A percentile compares a stretch with the other conserved stretches of the same genome.
These are phyloP conservation scores for Ceyx margarethae DNA, from an alignment of 2,113 vertebrate species.

Conservation along the genomic window DNA sequence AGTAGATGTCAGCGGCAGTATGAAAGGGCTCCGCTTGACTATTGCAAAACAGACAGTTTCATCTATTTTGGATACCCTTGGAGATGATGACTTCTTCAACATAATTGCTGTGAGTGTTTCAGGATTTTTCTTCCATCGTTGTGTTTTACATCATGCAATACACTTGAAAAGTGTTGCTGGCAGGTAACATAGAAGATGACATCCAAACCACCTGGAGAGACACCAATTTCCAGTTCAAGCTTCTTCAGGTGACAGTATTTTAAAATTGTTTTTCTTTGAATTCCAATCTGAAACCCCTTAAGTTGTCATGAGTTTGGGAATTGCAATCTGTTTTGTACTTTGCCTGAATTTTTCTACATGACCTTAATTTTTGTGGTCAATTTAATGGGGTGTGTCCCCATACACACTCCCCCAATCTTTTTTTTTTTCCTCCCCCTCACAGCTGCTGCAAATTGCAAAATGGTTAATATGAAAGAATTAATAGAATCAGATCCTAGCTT, in stretches of 20 bases:
- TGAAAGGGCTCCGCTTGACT: slow-evolving; percentile 96
- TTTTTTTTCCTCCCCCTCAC: rapidly evolving
- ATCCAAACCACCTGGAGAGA: not conserved
- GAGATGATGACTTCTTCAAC: slow-evolving; percentile 99
- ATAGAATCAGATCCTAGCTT: not conserved
- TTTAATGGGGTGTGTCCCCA: no score
- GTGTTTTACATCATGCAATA: not conserved
- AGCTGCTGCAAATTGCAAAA: not conserved
- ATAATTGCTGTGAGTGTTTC: slow-evolving; percentile 90
- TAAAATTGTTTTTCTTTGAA: not conserved
- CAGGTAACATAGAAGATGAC: not conserved
- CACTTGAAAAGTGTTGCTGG: not conserved
- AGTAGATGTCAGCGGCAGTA: slow-evolving; percentile 96
- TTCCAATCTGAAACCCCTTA: not conserved
- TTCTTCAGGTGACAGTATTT: not conserved
- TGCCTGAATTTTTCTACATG: not conserved
- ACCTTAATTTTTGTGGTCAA: not conserved
- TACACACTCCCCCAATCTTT: rapidly evolving
- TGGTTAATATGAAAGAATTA: not conserved
- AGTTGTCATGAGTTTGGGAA: not conserved
- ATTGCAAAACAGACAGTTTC: slow-evolving; percentile 97
- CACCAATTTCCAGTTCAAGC: not conserved
- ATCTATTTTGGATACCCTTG: slow-evolving; percentile 96
- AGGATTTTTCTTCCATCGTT: not conserved
- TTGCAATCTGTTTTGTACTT: not conserved